Percentiles rank a stretch among this genome's conserved stretches.
phyloP scores from a whole-genome alignment of 2,113 vertebrate genomes.

The Notarius quadriscutis region DNA sequence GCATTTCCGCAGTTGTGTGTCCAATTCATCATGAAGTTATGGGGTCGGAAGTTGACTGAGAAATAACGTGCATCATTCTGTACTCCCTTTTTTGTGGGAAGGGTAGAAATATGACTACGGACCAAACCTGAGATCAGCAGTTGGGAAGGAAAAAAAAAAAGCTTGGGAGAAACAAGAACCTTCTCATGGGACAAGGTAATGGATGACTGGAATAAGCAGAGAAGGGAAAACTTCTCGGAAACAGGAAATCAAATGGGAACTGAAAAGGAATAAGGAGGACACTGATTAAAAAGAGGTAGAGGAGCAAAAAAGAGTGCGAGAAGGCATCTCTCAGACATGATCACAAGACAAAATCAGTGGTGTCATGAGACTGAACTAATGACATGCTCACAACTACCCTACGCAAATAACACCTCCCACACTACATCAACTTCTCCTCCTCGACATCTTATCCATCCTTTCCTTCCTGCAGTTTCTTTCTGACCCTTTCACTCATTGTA shows the following conservation, averaged over 20 bases:
- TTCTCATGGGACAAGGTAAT: background rate
- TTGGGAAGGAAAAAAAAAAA: background rate
- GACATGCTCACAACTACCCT: constrained; percentile 22
- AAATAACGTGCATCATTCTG: background rate
- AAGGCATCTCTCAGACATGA: background rate
- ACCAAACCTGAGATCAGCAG: background rate
- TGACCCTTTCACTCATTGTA: background rate
- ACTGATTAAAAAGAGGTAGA: background rate
- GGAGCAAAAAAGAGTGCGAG: background rate
- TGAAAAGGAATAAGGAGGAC: background rate
- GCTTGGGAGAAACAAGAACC: background rate
- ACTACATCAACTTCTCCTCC: background rate
- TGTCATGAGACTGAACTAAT: constrained; percentile 7
- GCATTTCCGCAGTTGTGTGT: background rate
- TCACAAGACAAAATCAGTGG: constrained; percentile 22
- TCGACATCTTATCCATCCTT: background rate
- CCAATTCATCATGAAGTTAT: constrained; percentile 4
- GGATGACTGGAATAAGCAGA: background rate
- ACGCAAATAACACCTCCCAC: constrained; percentile 16
- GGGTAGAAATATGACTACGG: constrained; percentile 26
- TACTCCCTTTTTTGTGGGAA: background rate
- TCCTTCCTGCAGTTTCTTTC: constrained; percentile 18
- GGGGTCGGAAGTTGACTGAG: background rate
- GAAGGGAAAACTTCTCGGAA: background rate
- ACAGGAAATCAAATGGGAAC: background rate